Evolutionary conservation across 2,797 vertebrate species (phyloP).

Genomic region (Mallotus villosus): DNA sequence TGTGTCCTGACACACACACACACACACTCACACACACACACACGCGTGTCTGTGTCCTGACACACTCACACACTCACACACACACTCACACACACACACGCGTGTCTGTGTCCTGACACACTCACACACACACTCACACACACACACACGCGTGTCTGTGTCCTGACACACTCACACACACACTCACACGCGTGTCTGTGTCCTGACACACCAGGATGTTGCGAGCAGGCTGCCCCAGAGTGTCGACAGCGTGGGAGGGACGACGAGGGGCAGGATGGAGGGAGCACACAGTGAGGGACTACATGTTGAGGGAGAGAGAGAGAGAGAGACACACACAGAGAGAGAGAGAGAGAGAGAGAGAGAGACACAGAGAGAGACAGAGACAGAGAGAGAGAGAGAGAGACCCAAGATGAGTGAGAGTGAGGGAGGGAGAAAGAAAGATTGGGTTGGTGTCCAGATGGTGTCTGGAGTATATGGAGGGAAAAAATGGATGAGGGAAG

Average conservation of each 20-base stretch:
- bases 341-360: neutral
- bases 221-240: neutral
- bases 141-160: too few relatives aligned
- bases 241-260: neutral
- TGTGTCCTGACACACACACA: too few relatives aligned
- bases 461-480: conserved; percentile 6
- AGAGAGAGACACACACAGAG: too few relatives aligned
- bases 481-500: neutral
- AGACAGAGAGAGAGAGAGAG: neutral
- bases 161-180: too few relatives aligned
- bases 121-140: too few relatives aligned
- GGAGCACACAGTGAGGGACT: conserved; percentile 30
- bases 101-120: too few relatives aligned
- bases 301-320: neutral
- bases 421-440: neutral
- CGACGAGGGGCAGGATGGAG: conserved; percentile 44
- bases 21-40: too few relatives aligned
- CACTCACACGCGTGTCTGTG: too few relatives aligned
- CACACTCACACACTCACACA: too few relatives aligned
- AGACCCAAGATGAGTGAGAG: neutral
- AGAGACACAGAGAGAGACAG: neutral
- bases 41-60: too few relatives aligned
- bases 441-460: neutral
- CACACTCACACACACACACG: too few relatives aligned
- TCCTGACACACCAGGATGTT: too few relatives aligned